Evolutionary conservation across 1,140 invertebrate species (phyloP), one percentile per base, ranked within the genome.

Genomic region (Procambarus clarkii): DNA sequence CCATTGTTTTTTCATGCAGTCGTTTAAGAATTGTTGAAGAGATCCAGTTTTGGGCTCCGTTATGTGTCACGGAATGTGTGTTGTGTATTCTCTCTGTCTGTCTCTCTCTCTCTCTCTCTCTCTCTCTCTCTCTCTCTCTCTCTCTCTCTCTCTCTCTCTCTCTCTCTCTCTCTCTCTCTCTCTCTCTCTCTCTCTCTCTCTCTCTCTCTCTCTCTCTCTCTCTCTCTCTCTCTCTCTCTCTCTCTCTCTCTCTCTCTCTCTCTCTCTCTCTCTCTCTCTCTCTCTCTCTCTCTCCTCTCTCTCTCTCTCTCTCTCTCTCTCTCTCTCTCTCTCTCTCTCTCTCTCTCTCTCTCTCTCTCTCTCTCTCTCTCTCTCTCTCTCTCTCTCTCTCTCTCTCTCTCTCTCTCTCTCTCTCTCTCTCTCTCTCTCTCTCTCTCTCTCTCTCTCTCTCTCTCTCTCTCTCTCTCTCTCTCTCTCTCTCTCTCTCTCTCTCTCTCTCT

Each of bases 61-160:
- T 4, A 54, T 54, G 50, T 54, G 50, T 34, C 34, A 34, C 34
- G 50, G 2, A 54, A 9, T 13, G 4, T 54, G 13, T 4, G 50
- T 54, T 54, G 50, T 54, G 50, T 13, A 9, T 13, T 54, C 2
- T 80, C 48, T 80, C 79, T 54, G 46, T 80, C 48, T 80, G 46
- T 80, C 79, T 80, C 79, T 80, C 79, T 80, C 79, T 80, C 79
- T 80, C 79, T 80, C 79, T 80, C 79, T 80, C 79, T 80, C 79
- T 80, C 79, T 80, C 79, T 80, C 79, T 80, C 79, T 80, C 79
- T 80, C 79, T 80, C 79, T 80, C 78, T 80, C 79, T 80, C 79
- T 80, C 79, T 80, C 79, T 80, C 79, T 54, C 78, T 80, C 78
- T 80, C 78, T 80, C n/a, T 48, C 45, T 80, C 2, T 34, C 50